Percentiles rank a stretch among this genome's conserved stretches.
These are phyloP conservation scores for Euphydryas editha DNA, from an alignment of 2,888 invertebrate species.

Conservation along the genomic window DNA sequence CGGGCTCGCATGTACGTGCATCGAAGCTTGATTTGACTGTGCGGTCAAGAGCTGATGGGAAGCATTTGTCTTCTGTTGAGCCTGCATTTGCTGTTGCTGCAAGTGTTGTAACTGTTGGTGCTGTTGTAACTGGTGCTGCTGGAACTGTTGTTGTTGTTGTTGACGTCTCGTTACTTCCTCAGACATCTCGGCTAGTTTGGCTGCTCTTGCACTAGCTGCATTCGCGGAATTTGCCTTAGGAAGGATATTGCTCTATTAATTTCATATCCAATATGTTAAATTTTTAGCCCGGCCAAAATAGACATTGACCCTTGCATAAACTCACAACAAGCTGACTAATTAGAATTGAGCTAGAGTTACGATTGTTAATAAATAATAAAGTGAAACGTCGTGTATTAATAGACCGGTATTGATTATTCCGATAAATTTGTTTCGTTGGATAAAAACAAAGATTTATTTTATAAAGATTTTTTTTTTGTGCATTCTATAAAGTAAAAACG, in stretches of 20 bases:
- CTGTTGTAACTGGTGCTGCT: constrained; percentile 51
- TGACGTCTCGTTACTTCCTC: constrained; percentile 88
- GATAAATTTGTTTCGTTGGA: too few species aligned
- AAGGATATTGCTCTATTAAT: not conserved
- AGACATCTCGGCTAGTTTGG: constrained; percentile 91
- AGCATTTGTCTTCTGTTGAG: constrained; percentile 34
- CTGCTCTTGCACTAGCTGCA: constrained; percentile 73
- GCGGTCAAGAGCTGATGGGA: constrained; percentile 34
- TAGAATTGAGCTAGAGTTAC: not conserved
- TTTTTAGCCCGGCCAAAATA: too few species aligned
- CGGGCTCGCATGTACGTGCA: constrained; percentile 33
- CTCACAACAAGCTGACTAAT: too few species aligned
- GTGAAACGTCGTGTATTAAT: too few species aligned
- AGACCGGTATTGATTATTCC: too few species aligned
- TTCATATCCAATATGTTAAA: not conserved
- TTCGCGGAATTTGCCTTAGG: constrained; percentile 53
- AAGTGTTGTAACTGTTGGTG: constrained; percentile 56
- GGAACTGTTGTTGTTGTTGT: constrained; percentile 59
- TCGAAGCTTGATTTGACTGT: constrained; percentile 31
- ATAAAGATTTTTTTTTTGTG: too few species aligned
- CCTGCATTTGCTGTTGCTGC: constrained; percentile 42
- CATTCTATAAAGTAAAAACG: too few species aligned
- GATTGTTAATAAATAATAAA: too few species aligned
- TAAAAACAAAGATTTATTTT: too few species aligned
- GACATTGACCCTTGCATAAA: too few species aligned